Percentiles rank a stretch among this genome's conserved stretches.
These are phyloP conservation scores for Microdon myrmicae DNA, from an alignment of 2,888 invertebrate species.

Conservation along the genomic window DNA sequence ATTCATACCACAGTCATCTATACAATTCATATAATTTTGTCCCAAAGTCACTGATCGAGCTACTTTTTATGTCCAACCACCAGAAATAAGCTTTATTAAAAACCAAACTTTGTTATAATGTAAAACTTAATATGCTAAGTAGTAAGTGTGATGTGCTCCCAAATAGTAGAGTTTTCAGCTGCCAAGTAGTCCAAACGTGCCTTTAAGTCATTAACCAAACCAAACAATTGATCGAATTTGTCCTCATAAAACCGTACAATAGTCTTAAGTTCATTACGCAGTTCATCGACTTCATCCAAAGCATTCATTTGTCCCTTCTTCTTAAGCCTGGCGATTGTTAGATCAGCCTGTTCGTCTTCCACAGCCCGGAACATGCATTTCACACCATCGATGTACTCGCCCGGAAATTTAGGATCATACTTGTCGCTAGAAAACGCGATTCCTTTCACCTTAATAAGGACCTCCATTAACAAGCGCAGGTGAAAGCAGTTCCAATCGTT, in stretches of 20 bases:
- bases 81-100: too few relatives aligned
- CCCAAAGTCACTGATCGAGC: too few relatives aligned
- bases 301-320: constrained; percentile 6
- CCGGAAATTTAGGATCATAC: constrained; percentile 56
- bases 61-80: too few relatives aligned
- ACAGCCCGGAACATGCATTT: constrained; percentile 61
- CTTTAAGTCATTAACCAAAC: constrained; percentile 54
- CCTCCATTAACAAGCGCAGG: constrained; percentile 57
- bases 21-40: too few relatives aligned
- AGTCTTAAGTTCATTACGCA: constrained; percentile 58
- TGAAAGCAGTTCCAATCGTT: constrained; percentile 63
- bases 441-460: constrained; percentile 55
- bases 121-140: too few relatives aligned
- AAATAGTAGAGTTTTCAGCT: constrained; percentile 57
- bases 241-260: constrained; percentile 59
- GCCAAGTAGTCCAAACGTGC: constrained; percentile 56
- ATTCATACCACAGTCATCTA: too few relatives aligned
- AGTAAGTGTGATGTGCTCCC: constrained; percentile 58
- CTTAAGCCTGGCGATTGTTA: not conserved
- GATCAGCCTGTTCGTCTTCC: constrained; percentile 35
- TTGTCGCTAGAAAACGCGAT: constrained; percentile 57
- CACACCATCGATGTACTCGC: constrained; percentile 59
- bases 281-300: constrained; percentile 49
- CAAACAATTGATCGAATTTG: constrained; percentile 55
- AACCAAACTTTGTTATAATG: too few relatives aligned